Percentiles rank a stretch among this genome's conserved stretches.
phyloP scores from a whole-genome alignment of 2,888 invertebrate species.

The Acanthoscelides obtectus region DNA sequence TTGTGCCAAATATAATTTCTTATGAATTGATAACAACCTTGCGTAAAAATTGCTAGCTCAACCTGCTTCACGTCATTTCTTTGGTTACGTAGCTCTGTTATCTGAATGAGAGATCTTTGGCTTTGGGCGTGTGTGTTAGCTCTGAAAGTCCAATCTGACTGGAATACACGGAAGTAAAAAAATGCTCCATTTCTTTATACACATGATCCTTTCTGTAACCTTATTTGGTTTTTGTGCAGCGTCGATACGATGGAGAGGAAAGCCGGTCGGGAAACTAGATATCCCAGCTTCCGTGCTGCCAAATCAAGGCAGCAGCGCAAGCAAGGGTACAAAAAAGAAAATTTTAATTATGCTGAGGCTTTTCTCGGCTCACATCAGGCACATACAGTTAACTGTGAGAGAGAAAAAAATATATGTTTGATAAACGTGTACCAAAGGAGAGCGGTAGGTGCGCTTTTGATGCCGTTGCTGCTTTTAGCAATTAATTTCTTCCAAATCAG shows the following conservation, averaged over 20 bases:
- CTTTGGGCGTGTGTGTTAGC: neutral
- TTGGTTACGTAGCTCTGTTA: too few species aligned
- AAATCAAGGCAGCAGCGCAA: neutral
- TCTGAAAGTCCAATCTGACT: neutral
- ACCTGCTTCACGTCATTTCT: too few species aligned
- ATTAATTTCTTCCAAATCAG: constrained; percentile 43
- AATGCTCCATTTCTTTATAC: neutral
- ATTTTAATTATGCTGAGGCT: neutral
- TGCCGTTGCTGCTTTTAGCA: constrained; percentile 27
- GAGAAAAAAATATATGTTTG: constrained; percentile 12
- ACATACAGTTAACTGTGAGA: neutral
- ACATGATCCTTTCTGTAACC: neutral
- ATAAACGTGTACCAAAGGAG: constrained; percentile 14
- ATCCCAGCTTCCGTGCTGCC: neutral
- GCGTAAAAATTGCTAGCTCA: too few species aligned
- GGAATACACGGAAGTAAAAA: neutral
- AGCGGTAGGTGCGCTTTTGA: constrained; percentile 19
- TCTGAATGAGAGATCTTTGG: neutral
- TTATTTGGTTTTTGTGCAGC: neutral
- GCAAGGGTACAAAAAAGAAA: neutral
- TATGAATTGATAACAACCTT: too few species aligned
- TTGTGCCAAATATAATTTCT: too few species aligned
- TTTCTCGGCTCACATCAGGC: neutral
- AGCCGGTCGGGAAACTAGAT: neutral
- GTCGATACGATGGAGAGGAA: neutral